Conservation (phyloP, 2,113 vertebrate species). For the Ceyx melanurus region DNA sequence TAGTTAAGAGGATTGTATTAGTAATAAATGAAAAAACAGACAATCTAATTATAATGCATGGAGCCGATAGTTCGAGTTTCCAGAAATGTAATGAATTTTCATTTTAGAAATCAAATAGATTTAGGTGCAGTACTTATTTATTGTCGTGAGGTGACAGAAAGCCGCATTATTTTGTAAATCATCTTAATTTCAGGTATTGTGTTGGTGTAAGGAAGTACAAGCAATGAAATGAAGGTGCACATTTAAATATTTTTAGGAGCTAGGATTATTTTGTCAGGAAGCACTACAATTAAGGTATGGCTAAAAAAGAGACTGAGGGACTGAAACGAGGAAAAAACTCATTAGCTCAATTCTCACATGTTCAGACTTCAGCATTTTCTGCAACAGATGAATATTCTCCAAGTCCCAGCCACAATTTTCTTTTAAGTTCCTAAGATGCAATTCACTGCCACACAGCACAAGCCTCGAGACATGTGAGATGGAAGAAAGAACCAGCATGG, state of each 20-base stretch:
- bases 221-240: not conserved
- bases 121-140: conserved; percentile 4
- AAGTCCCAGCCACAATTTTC: conserved; percentile 50
- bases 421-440: conserved; percentile 26
- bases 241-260: not conserved
- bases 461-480: conserved; percentile 6
- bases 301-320: conserved; percentile 27
- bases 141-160: conserved; percentile 28
- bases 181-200: not conserved
- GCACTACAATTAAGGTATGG: conserved; percentile 17
- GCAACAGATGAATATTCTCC: conserved; percentile 44
- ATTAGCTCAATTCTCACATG: conserved; percentile 38
- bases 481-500: conserved; percentile 40
- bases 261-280: conserved; percentile 9
- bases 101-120: conserved; percentile 64
- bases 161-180: not conserved
- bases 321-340: conserved; percentile 11
- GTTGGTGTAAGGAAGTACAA: not conserved
- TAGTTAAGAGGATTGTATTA: conserved; percentile 84
- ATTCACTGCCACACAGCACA: conserved; percentile 27
- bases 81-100: conserved; percentile 71
- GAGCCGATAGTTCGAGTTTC: conserved; percentile 74
- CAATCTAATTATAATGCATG: conserved; percentile 81
- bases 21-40: conserved; percentile 80
- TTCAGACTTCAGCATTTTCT: conserved; percentile 58